A percentile compares a stretch with the other conserved stretches of the same genome.
Conservation (phyloP, 2,888 invertebrate species). For the Amorpha juglandis region DNA sequence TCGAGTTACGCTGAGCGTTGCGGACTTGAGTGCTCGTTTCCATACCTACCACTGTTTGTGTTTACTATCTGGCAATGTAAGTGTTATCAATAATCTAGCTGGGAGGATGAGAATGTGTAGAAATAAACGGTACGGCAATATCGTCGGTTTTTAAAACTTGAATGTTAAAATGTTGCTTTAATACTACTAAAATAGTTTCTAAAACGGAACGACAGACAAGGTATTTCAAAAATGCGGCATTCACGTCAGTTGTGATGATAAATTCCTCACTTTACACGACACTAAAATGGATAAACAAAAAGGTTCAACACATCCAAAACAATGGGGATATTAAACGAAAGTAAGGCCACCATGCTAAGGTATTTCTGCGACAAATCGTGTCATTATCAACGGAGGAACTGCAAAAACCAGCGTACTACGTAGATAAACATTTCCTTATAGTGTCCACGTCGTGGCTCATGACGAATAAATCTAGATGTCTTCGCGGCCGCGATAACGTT, state of each 20-base stretch:
- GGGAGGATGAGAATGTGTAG: no score
- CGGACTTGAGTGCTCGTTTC: conserved; percentile 38
- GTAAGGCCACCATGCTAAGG: neutral
- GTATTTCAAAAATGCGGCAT: neutral
- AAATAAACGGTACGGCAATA: no score
- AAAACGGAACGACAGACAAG: neutral
- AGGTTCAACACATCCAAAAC: conserved; percentile 7
- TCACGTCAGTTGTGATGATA: neutral
- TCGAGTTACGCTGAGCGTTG: conserved; percentile 51
- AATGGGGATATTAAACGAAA: neutral
- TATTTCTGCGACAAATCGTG: conserved; percentile 20
- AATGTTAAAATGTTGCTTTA: neutral
- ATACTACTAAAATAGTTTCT: neutral
- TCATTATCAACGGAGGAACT: conserved; percentile 21
- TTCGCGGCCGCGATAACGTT: conserved; percentile 58
- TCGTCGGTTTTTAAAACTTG: neutral
- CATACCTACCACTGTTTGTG: conserved; percentile 35
- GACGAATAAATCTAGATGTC: conserved; percentile 76
- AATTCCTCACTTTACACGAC: neutral
- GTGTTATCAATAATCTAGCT: neutral
- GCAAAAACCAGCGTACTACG: conserved; percentile 53
- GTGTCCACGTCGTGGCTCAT: conserved; percentile 61
- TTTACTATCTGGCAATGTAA: conserved; percentile 26
- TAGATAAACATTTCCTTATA: conserved; percentile 73
- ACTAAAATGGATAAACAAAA: conserved; percentile 5